Percentiles rank a stretch among this genome's conserved stretches.
Conservation (phyloP, 2,888 invertebrate species). For the Pecten maximus region DNA sequence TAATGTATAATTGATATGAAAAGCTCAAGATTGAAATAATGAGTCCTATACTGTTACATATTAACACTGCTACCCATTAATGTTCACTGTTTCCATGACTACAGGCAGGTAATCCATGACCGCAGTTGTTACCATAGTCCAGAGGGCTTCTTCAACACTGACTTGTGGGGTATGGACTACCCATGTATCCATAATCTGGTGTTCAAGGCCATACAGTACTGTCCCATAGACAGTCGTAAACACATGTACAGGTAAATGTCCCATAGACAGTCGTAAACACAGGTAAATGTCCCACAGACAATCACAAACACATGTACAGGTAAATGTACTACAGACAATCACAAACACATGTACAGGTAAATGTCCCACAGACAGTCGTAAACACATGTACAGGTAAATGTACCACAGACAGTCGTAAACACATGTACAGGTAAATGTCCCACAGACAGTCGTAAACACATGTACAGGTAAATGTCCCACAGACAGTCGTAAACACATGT, state of each 20-base stretch:
- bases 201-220: constrained; percentile 84
- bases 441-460: background rate
- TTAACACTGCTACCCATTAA: no score
- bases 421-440: background rate
- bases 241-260: constrained; percentile 83
- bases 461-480: background rate
- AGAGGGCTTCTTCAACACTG: constrained; percentile 84
- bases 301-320: background rate
- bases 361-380: no score
- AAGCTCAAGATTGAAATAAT: no score
- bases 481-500: background rate
- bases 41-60: background rate
- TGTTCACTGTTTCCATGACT: constrained; percentile 40
- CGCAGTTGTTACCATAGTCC: constrained; percentile 83
- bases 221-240: constrained; percentile 85
- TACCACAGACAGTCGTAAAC: no score
- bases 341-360: background rate
- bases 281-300: background rate
- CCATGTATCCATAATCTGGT: constrained; percentile 85
- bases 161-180: constrained; percentile 85
- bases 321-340: background rate
- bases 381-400: no score
- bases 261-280: background rate
- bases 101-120: constrained; percentile 82
- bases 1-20: background rate